Conservation (phyloP, 1,140 invertebrate species). For the Aradophagus sp. region DNA sequence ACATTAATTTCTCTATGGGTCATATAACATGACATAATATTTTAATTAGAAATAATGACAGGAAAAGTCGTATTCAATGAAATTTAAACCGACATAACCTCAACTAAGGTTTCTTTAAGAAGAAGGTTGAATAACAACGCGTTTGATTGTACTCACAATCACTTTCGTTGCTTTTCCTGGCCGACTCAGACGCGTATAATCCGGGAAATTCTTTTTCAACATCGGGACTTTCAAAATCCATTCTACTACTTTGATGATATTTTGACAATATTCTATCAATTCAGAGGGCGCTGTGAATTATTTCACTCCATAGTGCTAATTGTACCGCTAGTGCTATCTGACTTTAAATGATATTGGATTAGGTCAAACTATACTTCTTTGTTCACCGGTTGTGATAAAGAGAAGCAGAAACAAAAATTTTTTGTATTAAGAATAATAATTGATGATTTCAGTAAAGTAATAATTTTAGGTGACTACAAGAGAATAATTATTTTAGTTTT, state of each 20-base stretch:
- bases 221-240: slow-evolving; percentile 94
- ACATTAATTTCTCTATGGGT: slow-evolving; percentile 7
- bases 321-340: neutral
- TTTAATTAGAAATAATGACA: slow-evolving; percentile 16
- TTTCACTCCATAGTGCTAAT: too few relatives aligned
- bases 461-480: too few relatives aligned
- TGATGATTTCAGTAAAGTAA: too few relatives aligned
- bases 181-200: slow-evolving; percentile 86
- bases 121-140: neutral
- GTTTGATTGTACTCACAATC: slow-evolving; percentile 81
- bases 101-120: slow-evolving; percentile 12
- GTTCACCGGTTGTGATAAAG: too few relatives aligned
- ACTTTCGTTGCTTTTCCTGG: slow-evolving; percentile 86
- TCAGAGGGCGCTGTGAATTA: slow-evolving; percentile 24
- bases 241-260: slow-evolving; percentile 66
- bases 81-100: slow-evolving; percentile 40
- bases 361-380: too few relatives aligned
- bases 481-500: too few relatives aligned
- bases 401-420: too few relatives aligned
- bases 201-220: slow-evolving; percentile 93
- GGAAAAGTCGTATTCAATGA: slow-evolving; percentile 2
- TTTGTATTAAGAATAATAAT: too few relatives aligned
- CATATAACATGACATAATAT: slow-evolving; percentile 2
- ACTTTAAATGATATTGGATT: too few relatives aligned
- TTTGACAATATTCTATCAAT: slow-evolving; percentile 43